Conservation (phyloP, 2,888 invertebrate species). For the Lithophane semibrunnea region DNA sequence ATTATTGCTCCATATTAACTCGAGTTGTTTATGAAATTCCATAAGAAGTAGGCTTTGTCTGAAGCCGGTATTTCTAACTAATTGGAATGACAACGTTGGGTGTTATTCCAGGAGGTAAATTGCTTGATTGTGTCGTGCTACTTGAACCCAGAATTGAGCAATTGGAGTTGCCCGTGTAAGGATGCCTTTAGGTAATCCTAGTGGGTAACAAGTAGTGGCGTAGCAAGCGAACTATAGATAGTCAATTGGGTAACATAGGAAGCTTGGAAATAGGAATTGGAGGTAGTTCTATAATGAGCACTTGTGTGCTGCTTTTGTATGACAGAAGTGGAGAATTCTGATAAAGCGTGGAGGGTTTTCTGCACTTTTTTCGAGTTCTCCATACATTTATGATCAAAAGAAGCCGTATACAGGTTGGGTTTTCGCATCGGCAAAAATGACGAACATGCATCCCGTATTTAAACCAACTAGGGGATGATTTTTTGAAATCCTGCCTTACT, state of each 20-base stretch:
- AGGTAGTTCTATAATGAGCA: constrained; percentile 2
- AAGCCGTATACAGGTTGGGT: not conserved
- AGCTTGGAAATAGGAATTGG: not conserved
- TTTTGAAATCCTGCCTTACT: no score
- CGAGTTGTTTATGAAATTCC: no score
- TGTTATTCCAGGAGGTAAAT: not conserved
- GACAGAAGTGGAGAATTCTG: not conserved
- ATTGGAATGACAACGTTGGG: not conserved
- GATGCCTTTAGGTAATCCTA: constrained; percentile 36
- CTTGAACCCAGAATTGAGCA: not conserved
- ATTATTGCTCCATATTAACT: no score
- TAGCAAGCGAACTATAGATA: constrained; percentile 6
- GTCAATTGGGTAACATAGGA: constrained; percentile 15
- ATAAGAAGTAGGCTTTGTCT: no score
- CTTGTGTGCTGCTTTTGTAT: not conserved
- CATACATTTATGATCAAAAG: no score
- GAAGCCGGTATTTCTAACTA: not conserved
- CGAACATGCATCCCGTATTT: not conserved
- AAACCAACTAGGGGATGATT: no score
- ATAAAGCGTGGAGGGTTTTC: not conserved
- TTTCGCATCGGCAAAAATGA: not conserved
- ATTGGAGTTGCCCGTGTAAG: not conserved
- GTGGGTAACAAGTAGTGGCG: constrained; percentile 14
- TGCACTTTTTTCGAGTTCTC: no score
- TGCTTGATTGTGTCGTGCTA: not conserved